phyloP scores from a whole-genome alignment of 35 echinoderm and acorn worm genomes.

The Ophiothrix spiculata region DNA sequence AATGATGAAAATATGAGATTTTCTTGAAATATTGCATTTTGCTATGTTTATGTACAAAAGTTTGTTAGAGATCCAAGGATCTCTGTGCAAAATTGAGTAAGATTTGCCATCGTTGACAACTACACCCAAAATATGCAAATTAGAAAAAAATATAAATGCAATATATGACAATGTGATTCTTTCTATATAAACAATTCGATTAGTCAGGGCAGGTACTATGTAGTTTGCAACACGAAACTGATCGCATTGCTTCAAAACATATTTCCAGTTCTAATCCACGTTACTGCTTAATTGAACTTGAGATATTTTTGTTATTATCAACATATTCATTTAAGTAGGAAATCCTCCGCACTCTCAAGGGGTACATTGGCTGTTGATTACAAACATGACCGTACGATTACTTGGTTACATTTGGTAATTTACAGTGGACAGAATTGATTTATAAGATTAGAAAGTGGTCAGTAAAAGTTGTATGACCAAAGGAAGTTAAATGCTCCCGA shows the following conservation, averaged over 20 bases:
- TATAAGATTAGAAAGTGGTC: not conserved
- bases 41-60: no score
- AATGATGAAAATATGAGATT: no score
- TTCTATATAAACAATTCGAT: not conserved
- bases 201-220: not conserved
- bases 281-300: not conserved
- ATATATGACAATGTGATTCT: not conserved
- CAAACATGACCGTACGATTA: not conserved
- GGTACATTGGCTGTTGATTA: not conserved
- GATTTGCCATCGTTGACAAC: not conserved
- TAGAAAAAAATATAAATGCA: not conserved
- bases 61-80: no score
- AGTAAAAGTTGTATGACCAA: not conserved
- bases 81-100: no score
- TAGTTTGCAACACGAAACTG: not conserved
- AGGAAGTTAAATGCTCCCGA: no score
- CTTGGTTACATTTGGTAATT: not conserved
- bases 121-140: not conserved
- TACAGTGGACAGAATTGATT: not conserved
- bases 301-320: not conserved
- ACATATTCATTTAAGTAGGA: not conserved
- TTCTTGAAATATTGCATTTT: no score
- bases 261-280: no score
- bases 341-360: constrained; percentile 3
- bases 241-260: not conserved